Percentiles rank a stretch among this genome's conserved stretches.
Conservation (phyloP, 2,797 vertebrate species). For the Toxotes lorentzi region DNA sequence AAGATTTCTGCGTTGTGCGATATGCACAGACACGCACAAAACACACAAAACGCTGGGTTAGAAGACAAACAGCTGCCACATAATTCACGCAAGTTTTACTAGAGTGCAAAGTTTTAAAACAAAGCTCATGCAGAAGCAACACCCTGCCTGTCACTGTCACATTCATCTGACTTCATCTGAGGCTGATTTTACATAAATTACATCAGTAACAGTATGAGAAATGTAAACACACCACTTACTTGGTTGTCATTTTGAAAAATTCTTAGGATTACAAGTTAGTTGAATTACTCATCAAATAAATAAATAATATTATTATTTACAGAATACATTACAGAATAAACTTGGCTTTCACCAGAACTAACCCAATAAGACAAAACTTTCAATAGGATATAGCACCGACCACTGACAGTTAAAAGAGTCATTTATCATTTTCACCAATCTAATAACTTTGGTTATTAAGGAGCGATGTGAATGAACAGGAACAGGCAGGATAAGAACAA, state of each 20-base stretch:
- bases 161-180: background rate
- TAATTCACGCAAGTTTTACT: background rate
- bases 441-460: background rate
- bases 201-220: background rate
- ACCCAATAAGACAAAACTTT: no score
- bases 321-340: background rate
- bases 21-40: conserved; percentile 75
- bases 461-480: background rate
- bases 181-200: background rate
- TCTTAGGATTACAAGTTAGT: background rate
- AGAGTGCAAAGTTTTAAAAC: background rate
- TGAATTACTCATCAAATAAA: background rate
- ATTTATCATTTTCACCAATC: background rate
- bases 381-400: no score
- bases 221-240: background rate
- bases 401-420: no score
- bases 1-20: conserved; percentile 96
- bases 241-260: background rate
- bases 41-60: conserved; percentile 79
- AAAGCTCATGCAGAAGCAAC: conserved; percentile 14
- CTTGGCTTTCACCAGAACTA: no score
- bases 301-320: background rate
- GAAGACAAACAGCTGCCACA: conserved; percentile 58
- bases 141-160: background rate
- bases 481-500: background rate